Evolutionary conservation across 2,888 invertebrate genomes (phyloP), one percentile per base, ranked within the genome.

Genomic region (Neoascia interrupta): DNA sequence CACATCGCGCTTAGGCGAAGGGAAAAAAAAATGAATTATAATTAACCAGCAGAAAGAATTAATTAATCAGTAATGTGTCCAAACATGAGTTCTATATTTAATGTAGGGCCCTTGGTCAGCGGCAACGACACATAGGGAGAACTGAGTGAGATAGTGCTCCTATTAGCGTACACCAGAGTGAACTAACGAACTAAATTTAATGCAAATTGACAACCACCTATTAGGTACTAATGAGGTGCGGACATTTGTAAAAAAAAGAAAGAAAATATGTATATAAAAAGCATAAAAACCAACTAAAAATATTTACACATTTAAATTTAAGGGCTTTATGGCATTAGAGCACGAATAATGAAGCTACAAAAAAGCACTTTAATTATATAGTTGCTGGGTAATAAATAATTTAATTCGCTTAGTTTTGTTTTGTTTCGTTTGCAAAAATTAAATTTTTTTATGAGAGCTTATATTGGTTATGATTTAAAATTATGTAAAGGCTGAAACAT

Each of bases 11-110:
- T n/a, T n/a, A n/a, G n/a, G n/a, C n/a, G 31, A 6, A 31, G 31
- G 37, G 41, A 36, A 53, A 45, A 63, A 76, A 76, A 72, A 54
- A 56, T 49, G 41, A 76, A 73, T 79, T 73, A 79, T 79, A 79
- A 79, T 73, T 79, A 79, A 79, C 79, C 79, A 56, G 79, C 73
- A 79, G 73, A 79, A 68, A 60, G 56, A 79, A 79, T 79, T 79
- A 79, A 79, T 79, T 79, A 79, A 79, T 79, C 79, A 79, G 79
- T 73, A 73, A 79, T 79, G 79, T 79, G 79, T 79, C 79, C 79
- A 79, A 79, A 79, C 79, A 79, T 49, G 73, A 73, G 79, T 69
- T 68, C 66, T 56, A 72, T 72, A 53, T 54, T 54, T 60, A 70
- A 72, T 76, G 41, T 28, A 21, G 34, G 60, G 19, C 41, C 41